A percentile compares a stretch with the other conserved stretches of the same genome.
Conservation (phyloP, 2,797 vertebrate genomes). For the Falco novaeseelandiae region DNA sequence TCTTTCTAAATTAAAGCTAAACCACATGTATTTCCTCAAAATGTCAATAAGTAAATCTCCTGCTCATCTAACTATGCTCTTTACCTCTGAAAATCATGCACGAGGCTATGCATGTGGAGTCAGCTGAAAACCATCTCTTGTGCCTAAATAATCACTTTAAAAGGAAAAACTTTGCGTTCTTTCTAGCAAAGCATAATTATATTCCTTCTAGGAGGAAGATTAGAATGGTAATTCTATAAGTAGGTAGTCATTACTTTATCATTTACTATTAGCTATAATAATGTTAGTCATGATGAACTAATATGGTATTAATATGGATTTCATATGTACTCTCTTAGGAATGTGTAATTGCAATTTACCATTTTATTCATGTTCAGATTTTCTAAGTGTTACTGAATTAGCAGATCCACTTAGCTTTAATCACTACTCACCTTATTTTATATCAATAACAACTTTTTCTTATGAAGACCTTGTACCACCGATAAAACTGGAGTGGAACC, state of each 20-base stretch:
- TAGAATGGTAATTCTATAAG: slow-evolving; percentile 66
- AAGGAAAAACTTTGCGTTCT: slow-evolving; percentile 27
- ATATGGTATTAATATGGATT: slow-evolving; percentile 70
- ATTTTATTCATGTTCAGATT: slow-evolving; percentile 76
- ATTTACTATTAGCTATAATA: slow-evolving; percentile 76
- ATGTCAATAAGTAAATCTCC: background rate
- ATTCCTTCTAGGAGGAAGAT: slow-evolving; percentile 32
- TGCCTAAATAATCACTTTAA: background rate
- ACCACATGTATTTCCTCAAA: background rate
- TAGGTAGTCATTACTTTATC: slow-evolving; percentile 73
- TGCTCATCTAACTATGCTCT: background rate
- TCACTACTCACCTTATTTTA: slow-evolving; percentile 65
- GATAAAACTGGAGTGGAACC: background rate
- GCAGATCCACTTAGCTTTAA: slow-evolving; percentile 71
- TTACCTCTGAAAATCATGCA: background rate
- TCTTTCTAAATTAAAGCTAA: background rate
- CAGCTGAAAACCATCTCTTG: background rate
- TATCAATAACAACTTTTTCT: slow-evolving; percentile 19
- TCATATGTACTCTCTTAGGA: slow-evolving; percentile 67
- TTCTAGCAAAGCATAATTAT: slow-evolving; percentile 19
- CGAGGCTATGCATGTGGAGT: background rate
- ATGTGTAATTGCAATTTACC: slow-evolving; percentile 71
- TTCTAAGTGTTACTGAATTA: slow-evolving; percentile 75
- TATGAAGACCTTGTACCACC: background rate
- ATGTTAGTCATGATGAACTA: slow-evolving; percentile 75